Evolutionary conservation across 1,140 invertebrate species (phyloP).

Genomic region (Calephelis nemesis): DNA sequence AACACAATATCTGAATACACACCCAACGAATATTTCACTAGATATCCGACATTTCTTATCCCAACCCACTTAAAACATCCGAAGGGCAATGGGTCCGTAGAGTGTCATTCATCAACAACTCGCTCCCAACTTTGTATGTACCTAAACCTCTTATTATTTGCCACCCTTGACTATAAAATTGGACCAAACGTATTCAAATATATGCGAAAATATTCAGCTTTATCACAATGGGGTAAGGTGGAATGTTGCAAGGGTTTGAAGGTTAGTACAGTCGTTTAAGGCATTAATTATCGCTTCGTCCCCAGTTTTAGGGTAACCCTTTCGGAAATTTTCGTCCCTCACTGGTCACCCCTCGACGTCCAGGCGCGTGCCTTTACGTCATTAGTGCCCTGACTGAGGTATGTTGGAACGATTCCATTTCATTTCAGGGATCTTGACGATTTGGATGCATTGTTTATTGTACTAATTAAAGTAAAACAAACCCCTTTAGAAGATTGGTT

Average conservation of each 20-base stretch:
- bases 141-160: constrained; percentile 75
- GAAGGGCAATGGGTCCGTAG: constrained; percentile 75
- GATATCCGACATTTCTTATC: constrained; percentile 77
- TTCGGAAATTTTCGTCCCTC: constrained; percentile 72
- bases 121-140: constrained; percentile 72
- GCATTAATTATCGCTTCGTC: constrained; percentile 72
- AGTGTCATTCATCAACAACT: constrained; percentile 79
- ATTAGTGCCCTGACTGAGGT: constrained; percentile 67
- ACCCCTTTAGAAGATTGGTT: too few relatives aligned
- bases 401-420: constrained; percentile 47
- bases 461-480: too few relatives aligned
- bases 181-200: constrained; percentile 55
- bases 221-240: constrained; percentile 36
- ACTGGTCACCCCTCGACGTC: constrained; percentile 68
- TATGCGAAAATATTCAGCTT: constrained; percentile 33
- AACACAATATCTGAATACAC: constrained; percentile 49
- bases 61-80: constrained; percentile 75
- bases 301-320: constrained; percentile 73
- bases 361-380: constrained; percentile 63
- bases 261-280: constrained; percentile 61
- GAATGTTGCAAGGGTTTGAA: constrained; percentile 26
- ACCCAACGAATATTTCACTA: constrained; percentile 68
- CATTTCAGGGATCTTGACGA: constrained; percentile 8
- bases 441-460: constrained; percentile 9
- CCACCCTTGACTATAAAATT: constrained; percentile 75